A percentile compares a stretch with the other conserved stretches of the same genome.
Conservation (phyloP, 2,797 vertebrate species). For the Forpus xanthops region DNA sequence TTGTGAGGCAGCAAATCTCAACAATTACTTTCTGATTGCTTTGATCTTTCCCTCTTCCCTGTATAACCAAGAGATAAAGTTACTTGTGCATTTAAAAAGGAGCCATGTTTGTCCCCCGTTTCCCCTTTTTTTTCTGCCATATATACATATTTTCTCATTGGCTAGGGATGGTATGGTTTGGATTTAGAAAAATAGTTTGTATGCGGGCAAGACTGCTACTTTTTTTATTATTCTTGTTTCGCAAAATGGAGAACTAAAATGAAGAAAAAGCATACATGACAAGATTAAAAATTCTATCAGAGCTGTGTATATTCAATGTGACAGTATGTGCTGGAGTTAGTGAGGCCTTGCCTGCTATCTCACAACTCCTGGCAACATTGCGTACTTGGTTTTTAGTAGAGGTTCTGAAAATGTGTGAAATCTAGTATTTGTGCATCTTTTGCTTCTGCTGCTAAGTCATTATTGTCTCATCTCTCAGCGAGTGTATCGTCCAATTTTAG, state of each 20-base stretch:
- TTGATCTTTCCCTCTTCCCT: not conserved
- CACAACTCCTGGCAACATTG: not conserved
- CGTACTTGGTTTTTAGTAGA: not conserved
- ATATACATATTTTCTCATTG: not conserved
- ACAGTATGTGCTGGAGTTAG: not conserved
- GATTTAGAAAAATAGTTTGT: not conserved
- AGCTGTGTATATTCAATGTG: not conserved
- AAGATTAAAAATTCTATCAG: not conserved
- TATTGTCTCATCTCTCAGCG: constrained; percentile 59
- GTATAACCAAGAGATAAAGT: not conserved
- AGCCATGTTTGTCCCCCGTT: accelerated
- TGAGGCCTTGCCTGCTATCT: constrained; percentile 13
- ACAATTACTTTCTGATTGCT: not conserved
- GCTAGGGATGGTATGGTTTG: not conserved
- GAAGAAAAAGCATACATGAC: not conserved
- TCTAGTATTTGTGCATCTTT: not conserved
- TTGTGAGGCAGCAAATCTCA: not conserved
- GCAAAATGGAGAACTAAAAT: not conserved
- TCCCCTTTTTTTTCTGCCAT: not conserved
- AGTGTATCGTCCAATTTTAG: constrained; percentile 48
- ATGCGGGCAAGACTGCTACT: not conserved
- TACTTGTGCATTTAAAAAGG: accelerated
- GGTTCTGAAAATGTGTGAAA: constrained; percentile 32
- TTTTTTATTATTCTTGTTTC: not conserved
- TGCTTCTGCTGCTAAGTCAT: constrained; percentile 33